Conservation (phyloP, 30 jellyfish, hydroid and myxozoan genomes). For the Cassiopea andromeda region DNA sequence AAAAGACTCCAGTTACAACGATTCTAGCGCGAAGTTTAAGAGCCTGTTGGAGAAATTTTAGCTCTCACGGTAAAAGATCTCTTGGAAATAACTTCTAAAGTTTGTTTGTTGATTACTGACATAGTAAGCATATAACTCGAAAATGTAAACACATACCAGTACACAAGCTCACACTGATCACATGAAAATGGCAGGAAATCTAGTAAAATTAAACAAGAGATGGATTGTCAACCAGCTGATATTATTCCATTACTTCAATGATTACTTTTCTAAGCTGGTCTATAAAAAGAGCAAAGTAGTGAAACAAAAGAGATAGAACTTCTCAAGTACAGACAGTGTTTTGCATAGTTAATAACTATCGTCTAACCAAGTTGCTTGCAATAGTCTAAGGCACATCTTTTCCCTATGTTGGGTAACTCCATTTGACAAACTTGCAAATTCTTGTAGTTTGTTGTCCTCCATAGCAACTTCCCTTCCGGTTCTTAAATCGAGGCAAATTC, state of each 20-base stretch:
- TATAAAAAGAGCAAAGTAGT: no score
- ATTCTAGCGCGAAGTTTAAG: no score
- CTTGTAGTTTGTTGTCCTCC: not conserved
- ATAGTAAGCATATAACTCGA: not conserved
- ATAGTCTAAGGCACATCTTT: conserved; percentile 11
- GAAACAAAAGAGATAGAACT: no score
- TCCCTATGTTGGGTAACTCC: conserved; percentile 61
- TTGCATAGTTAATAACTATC: not conserved
- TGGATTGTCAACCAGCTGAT: no score
- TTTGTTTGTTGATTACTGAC: no score
- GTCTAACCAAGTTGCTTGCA: conserved; percentile 61
- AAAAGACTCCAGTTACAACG: no score
- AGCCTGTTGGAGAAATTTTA: no score
- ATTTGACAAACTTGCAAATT: not conserved
- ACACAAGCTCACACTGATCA: conserved; percentile 3
- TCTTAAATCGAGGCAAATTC: not conserved
- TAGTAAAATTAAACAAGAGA: not conserved
- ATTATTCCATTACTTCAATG: no score
- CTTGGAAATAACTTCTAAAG: no score
- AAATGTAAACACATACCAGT: conserved; percentile 30
- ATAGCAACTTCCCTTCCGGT: not conserved
- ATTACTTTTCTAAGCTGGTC: no score
- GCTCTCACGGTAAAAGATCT: no score
- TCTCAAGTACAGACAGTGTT: no score
- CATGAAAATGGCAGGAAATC: conserved; percentile 56